A percentile compares a stretch with the other conserved stretches of the same genome.
Conservation (phyloP, 2,888 invertebrate genomes). For the Chesias legatella region DNA sequence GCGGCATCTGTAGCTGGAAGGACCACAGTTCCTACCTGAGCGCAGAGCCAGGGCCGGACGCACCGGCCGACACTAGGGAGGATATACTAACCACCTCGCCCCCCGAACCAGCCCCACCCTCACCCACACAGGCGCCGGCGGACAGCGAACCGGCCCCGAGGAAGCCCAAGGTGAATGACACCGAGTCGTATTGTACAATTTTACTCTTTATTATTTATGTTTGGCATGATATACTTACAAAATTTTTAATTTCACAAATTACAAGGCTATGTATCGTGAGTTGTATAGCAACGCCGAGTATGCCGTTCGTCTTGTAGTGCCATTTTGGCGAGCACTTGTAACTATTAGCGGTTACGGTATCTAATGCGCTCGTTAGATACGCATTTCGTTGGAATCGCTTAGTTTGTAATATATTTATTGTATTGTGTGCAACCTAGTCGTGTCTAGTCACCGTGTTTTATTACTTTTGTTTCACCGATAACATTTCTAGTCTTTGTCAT, state of each 20-base stretch:
- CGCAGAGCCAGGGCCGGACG: slow-evolving; percentile 56
- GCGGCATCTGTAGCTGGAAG: slow-evolving; percentile 90
- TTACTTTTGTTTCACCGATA: slow-evolving; percentile 33
- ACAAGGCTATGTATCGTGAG: slow-evolving; percentile 64
- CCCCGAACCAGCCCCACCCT: slow-evolving; percentile 65
- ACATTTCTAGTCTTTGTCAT: slow-evolving; percentile 51
- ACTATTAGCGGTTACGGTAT: slow-evolving; percentile 40
- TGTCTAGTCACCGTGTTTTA: slow-evolving; percentile 63
- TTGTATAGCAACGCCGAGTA: slow-evolving; percentile 56
- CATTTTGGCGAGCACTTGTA: slow-evolving; percentile 60
- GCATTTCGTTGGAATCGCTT: slow-evolving; percentile 43
- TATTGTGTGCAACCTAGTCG: slow-evolving; percentile 63
- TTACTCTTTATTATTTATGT: slow-evolving; percentile 72
- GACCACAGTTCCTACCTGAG: slow-evolving; percentile 89
- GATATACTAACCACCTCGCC: slow-evolving; percentile 75
- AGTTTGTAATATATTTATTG: slow-evolving; percentile 38
- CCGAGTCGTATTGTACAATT: slow-evolving; percentile 77
- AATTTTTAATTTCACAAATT: slow-evolving; percentile 71
- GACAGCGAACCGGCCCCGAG: slow-evolving; percentile 48
- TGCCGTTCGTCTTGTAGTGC: slow-evolving; percentile 77
- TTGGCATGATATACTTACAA: slow-evolving; percentile 78
- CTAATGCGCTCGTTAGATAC: slow-evolving; percentile 29
- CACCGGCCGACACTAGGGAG: slow-evolving; percentile 54
- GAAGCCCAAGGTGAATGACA: slow-evolving; percentile 75
- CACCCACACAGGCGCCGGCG: slow-evolving; percentile 67